phyloP scores from a whole-genome alignment of 1,140 invertebrate species.

The Drosophila littoralis region DNA sequence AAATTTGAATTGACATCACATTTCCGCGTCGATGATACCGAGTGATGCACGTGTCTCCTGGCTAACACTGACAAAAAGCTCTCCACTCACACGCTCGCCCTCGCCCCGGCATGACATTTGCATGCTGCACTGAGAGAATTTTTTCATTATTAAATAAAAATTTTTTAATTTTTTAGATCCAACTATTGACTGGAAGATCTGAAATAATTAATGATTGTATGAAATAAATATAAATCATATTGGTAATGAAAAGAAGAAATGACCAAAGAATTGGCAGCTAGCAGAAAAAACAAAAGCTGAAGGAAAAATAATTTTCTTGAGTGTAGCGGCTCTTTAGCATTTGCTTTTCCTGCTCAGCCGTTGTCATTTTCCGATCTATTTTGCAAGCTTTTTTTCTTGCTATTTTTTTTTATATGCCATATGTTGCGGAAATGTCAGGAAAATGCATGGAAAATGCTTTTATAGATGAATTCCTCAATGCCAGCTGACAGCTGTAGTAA shows the following conservation, averaged over 20 bases:
- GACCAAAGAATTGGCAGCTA: too few species aligned
- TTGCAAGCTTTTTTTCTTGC: constrained; percentile 19
- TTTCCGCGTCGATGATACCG: constrained; percentile 67
- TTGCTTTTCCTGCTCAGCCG: constrained; percentile 1
- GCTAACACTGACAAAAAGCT: constrained; percentile 6
- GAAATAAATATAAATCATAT: too few species aligned
- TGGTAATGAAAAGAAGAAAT: too few species aligned
- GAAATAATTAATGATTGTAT: too few species aligned
- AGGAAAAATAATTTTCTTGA: not conserved
- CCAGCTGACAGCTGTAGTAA: constrained; percentile 66
- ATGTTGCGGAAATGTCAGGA: constrained; percentile 72
- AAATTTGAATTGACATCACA: constrained; percentile 77
- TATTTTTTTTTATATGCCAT: constrained; percentile 36
- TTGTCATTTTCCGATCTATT: constrained; percentile 16
- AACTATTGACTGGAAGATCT: too few species aligned
- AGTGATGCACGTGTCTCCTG: constrained; percentile 25
- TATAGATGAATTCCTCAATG: constrained; percentile 54
- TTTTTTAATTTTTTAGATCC: too few species aligned
- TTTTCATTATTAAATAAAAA: too few species aligned
- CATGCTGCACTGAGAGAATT: constrained; percentile 4
- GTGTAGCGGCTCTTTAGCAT: constrained; percentile 16
- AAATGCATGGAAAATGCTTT: constrained; percentile 74
- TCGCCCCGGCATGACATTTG: not conserved
- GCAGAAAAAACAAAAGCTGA: too few species aligned
- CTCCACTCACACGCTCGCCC: not conserved